Conservation (phyloP, 1,140 invertebrate genomes). For the Monochamus saltuarius region DNA sequence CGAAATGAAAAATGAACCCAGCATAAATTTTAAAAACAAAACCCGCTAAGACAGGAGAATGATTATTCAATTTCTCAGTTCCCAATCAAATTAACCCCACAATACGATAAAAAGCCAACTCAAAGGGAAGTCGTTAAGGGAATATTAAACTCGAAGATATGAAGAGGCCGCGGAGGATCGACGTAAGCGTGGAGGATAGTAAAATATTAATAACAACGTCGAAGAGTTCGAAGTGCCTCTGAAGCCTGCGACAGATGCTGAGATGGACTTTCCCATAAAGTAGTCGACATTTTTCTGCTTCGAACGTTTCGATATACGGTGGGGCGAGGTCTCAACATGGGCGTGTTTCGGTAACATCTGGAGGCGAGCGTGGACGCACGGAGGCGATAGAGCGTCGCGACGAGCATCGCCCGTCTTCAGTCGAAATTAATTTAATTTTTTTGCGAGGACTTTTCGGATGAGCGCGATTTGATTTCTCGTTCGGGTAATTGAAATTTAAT, state of each 20-base stretch:
- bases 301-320: constrained; percentile 21
- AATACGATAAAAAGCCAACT: constrained; percentile 8
- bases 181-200: too few species aligned
- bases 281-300: constrained; percentile 8
- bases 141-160: too few species aligned
- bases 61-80: constrained; percentile 30
- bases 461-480: constrained; percentile 19
- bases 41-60: constrained; percentile 19
- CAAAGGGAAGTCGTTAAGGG: not conserved
- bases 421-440: constrained; percentile 22
- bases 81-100: constrained; percentile 7
- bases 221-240: not conserved
- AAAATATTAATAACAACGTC: not conserved
- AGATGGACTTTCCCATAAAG: constrained; percentile 23
- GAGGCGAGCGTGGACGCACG: too few species aligned
- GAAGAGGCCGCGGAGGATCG: too few species aligned
- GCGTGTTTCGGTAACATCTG: constrained; percentile 24
- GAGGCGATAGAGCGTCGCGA: too few species aligned
- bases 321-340: constrained; percentile 16
- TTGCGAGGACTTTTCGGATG: constrained; percentile 14
- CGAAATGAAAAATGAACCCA: constrained; percentile 25
- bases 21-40: constrained; percentile 22
- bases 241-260: constrained; percentile 14
- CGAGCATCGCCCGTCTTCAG: not conserved
- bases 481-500: constrained; percentile 23